Percentiles rank a stretch among this genome's conserved stretches.
Evolutionary conservation across 2,797 vertebrate genomes (phyloP).

Genomic region (Syndactyla subalaris): DNA sequence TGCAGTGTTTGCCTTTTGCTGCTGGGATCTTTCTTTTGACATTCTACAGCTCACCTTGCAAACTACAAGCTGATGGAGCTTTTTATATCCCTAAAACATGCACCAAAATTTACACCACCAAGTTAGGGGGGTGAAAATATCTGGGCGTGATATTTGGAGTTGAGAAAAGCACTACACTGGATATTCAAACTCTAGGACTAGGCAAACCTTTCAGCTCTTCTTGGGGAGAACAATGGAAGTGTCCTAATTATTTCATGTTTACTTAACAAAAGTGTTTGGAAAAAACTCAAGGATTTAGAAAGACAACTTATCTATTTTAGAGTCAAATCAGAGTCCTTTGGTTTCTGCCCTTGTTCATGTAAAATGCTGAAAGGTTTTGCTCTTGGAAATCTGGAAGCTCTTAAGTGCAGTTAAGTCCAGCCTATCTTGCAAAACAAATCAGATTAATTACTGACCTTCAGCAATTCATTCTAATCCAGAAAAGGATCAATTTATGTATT

Average conservation of each 20-base stretch:
- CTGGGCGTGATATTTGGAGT: neutral
- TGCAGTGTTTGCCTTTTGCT: neutral
- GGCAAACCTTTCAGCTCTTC: neutral
- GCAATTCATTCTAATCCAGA: neutral
- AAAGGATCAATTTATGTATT: neutral
- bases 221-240: fast-evolving
- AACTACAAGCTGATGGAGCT: neutral
- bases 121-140: neutral
- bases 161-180: neutral
- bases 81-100: neutral
- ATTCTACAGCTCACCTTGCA: neutral
- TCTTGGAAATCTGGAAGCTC: neutral
- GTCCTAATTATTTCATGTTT: neutral
- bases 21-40: neutral
- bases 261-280: neutral
- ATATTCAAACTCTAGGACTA: neutral
- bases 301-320: neutral
- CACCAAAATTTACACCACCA: neutral
- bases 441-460: neutral
- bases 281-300: neutral
- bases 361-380: neutral
- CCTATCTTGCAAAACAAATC: neutral
- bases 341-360: neutral
- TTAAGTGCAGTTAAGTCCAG: neutral
- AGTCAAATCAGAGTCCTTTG: neutral